A percentile compares a stretch with the other conserved stretches of the same genome.
Evolutionary conservation across 2,113 vertebrate genomes (phyloP).

Genomic region (Oxyura jamaicensis): DNA sequence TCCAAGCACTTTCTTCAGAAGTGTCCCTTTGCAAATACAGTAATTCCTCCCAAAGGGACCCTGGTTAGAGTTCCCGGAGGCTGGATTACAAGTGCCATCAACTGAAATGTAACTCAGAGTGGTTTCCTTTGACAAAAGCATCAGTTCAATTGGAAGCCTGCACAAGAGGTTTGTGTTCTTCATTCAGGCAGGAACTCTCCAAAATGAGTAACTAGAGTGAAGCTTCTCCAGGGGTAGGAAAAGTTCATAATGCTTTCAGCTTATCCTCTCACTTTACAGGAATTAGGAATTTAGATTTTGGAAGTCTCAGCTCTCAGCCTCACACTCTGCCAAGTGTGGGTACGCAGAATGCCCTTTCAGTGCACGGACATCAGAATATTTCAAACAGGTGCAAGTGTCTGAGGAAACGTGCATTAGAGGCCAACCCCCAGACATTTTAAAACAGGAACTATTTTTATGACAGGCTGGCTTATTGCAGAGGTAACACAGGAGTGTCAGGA

Average conservation of each 20-base stretch:
- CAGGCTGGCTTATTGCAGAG: slow-evolving; percentile 58
- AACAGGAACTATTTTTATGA: not conserved
- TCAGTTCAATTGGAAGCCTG: slow-evolving; percentile 68
- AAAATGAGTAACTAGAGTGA: slow-evolving; percentile 74
- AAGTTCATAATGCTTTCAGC: slow-evolving; percentile 59
- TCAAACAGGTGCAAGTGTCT: slow-evolving; percentile 57
- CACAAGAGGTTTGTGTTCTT: slow-evolving; percentile 66
- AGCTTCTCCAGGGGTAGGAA: slow-evolving; percentile 75
- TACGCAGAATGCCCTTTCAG: slow-evolving; percentile 52
- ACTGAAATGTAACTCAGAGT: slow-evolving; percentile 70
- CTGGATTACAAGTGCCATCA: slow-evolving; percentile 74
- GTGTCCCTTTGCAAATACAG: slow-evolving; percentile 65
- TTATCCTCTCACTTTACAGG: slow-evolving; percentile 54
- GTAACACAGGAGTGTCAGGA: slow-evolving; percentile 56
- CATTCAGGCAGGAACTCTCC: slow-evolving; percentile 73
- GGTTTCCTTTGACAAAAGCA: slow-evolving; percentile 59
- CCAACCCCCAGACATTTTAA: not conserved
- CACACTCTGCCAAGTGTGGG: slow-evolving; percentile 28
- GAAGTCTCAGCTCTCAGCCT: slow-evolving; percentile 58
- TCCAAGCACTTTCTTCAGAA: slow-evolving; percentile 72
- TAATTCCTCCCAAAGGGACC: slow-evolving; percentile 71
- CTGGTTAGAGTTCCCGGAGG: slow-evolving; percentile 66
- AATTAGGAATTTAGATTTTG: slow-evolving; percentile 44
- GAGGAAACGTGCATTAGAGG: not conserved
- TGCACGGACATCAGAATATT: not conserved